These are phyloP conservation scores for Hydrozoanthus gracilis DNA, from an alignment of 92 coral and sea anemone species.

Conservation along the genomic window DNA sequence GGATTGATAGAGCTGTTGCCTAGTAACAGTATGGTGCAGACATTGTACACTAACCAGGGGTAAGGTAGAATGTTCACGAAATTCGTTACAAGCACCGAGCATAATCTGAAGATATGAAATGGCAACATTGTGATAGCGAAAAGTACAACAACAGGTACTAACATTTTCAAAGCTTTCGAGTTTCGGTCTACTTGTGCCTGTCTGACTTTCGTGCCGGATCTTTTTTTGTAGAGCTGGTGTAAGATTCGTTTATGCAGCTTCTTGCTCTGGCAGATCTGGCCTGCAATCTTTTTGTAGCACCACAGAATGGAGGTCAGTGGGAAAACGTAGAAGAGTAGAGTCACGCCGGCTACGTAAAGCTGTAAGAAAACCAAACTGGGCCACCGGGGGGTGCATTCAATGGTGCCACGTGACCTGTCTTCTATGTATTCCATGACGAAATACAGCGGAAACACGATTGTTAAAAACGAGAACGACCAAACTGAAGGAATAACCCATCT, in stretches of 20 bases:
- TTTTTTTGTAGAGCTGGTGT: slow-evolving; percentile 9
- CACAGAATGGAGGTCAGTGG: slow-evolving; percentile 83
- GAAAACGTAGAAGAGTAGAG: slow-evolving; percentile 77
- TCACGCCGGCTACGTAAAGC: slow-evolving; percentile 65
- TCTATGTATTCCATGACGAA: slow-evolving; percentile 48
- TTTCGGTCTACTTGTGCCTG: slow-evolving; percentile 63
- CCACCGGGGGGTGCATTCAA: slow-evolving; percentile 87
- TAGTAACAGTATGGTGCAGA: slow-evolving; percentile 66
- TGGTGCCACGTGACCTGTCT: slow-evolving; percentile 54
- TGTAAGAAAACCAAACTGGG: slow-evolving; percentile 49
- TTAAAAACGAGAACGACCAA: slow-evolving; percentile 38
- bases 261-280: slow-evolving; percentile 78
- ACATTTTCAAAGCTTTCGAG: slow-evolving; percentile 87
- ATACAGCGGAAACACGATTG: slow-evolving; percentile 44
- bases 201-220: not conserved
- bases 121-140: slow-evolving; percentile 95
- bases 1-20: slow-evolving; percentile 92
- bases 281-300: slow-evolving; percentile 82
- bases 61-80: slow-evolving; percentile 45
- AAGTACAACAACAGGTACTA: slow-evolving; percentile 82
- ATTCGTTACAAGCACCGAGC: slow-evolving; percentile 55
- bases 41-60: slow-evolving; percentile 78
- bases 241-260: slow-evolving; percentile 67
- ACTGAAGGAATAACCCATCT: slow-evolving; percentile 30
- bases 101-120: slow-evolving; percentile 79